Evolutionary conservation across 2,888 invertebrate genomes (phyloP).

Genomic region (Frankliniella fusca): DNA sequence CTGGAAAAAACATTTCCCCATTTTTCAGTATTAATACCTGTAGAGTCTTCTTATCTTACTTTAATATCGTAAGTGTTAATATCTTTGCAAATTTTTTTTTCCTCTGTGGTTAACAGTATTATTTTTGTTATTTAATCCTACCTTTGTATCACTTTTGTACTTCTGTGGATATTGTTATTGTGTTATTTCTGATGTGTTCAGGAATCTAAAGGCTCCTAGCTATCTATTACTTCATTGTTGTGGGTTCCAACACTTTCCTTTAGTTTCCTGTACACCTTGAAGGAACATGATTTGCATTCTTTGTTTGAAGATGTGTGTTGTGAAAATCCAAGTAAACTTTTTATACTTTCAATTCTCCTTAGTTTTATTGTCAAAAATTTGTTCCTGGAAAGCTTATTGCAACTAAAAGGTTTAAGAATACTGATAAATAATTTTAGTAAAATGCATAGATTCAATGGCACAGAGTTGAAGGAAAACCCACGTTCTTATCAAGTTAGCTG

Average conservation of each 20-base stretch:
- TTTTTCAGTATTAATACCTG: no score
- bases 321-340: no score
- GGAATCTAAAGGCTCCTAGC: background rate
- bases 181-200: background rate
- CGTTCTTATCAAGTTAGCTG: no score
- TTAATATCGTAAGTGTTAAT: no score
- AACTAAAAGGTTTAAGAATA: background rate
- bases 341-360: no score
- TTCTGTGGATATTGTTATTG: background rate
- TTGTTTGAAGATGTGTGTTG: no score
- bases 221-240: background rate
- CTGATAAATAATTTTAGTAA: background rate
- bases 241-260: background rate
- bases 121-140: background rate
- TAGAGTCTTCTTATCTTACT: no score
- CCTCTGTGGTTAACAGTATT: background rate
- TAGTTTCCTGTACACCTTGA: no score
- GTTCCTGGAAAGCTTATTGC: background rate
- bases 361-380: no score
- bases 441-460: background rate
- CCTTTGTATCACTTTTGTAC: background rate
- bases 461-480: no score
- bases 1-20: no score
- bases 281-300: no score
- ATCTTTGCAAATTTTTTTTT: background rate